Conservation (phyloP, 2,888 invertebrate species). For the Cerastis rubricosa region DNA sequence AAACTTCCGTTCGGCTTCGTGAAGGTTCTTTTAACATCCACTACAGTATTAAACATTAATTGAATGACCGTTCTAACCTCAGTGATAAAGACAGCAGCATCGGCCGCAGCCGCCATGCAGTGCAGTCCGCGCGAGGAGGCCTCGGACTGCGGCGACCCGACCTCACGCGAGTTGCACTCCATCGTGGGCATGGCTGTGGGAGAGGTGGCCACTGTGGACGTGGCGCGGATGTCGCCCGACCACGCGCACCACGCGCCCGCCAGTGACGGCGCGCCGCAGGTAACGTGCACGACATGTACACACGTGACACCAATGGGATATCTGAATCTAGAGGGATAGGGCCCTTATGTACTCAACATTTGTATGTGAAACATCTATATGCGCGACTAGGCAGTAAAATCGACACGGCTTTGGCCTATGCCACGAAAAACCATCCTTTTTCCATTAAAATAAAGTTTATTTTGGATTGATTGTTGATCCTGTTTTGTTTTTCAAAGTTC, state of each 20-base stretch:
- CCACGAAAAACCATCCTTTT: too few species aligned
- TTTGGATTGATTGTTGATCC: too few species aligned
- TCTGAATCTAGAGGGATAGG: neutral
- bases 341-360: neutral
- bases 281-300: neutral
- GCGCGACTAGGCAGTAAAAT: too few species aligned
- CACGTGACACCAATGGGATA: neutral
- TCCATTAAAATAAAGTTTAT: too few species aligned
- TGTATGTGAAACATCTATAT: too few species aligned
- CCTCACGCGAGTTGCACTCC: constrained; percentile 10
- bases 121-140: constrained; percentile 60
- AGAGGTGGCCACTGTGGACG: constrained; percentile 60
- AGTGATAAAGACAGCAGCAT: constrained; percentile 81
- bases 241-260: constrained; percentile 59
- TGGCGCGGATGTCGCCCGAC: constrained; percentile 69
- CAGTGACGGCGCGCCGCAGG: constrained; percentile 70
- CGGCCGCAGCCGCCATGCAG: constrained; percentile 67
- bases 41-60: neutral
- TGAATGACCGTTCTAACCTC: neutral
- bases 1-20: neutral
- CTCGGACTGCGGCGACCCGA: constrained; percentile 47
- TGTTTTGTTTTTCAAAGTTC: too few species aligned
- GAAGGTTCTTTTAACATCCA: neutral
- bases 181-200: constrained; percentile 21
- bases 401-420: too few species aligned